Base-by-base conservation (phyloP, 2,113 vertebrate species). In the Copsychus sechellarum region DNA sequence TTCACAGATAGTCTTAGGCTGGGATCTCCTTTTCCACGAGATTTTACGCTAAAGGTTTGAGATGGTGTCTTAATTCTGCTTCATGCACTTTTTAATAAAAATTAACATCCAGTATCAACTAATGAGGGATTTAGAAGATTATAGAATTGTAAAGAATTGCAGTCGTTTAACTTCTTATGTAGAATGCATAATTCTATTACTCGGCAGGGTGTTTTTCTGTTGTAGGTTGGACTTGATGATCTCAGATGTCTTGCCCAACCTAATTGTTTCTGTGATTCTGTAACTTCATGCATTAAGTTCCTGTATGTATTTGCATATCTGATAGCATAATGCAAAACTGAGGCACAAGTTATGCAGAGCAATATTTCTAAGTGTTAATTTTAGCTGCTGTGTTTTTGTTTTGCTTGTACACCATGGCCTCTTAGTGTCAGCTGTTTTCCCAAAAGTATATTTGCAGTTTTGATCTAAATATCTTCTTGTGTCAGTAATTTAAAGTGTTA, bases 251-350 rank as follows among this genome's bases (percentile, higher is more conserved):
- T 61, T 76, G 14, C 36, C 40, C 40, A 34, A 3, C 9, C 6
- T 54, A 26, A 53, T 12, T 14, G 17, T 8, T 61, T 81, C 17
- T 50, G 34, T 42, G 25, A 34, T 80, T 38, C 21, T 42, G 40
- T 74, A 15, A 22, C 40, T 89, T 53, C 18, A 7, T 40, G 18
- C 25, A 19, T 66, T 78, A 25, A 48, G 51, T 85, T 64, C 12
- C 21, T 36, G 0, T 42, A 7, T 23, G 3, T 42, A 19, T 80
- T 72, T 0, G 0, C 5, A 1, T 43, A 31, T 14, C 14, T 1
- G 0, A 17, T 33, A 76, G 40, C 0, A 2, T 48, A 2, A 5
- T 56, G 40, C n/a, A 69, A 64, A 90, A 66, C 3, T 28, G 23
- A 8, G 22, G 4, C 48, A 69, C 64, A 72, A 80, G 29, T 28